phyloP scores from a whole-genome alignment of 2,888 invertebrate genomes.

The Noctua pronuba region DNA sequence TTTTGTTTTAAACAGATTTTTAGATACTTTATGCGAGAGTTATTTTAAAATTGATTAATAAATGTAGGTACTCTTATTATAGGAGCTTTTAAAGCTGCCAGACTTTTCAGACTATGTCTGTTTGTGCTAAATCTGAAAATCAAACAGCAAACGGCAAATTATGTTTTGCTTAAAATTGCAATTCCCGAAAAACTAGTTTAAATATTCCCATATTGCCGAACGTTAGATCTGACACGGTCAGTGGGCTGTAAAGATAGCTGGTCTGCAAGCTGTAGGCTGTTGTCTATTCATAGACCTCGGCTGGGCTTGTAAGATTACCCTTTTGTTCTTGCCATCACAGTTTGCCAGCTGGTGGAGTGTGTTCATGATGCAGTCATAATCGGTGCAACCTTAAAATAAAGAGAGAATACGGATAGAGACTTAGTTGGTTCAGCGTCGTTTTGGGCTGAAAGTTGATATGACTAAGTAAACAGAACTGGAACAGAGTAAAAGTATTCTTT shows the following conservation, averaged over 20 bases:
- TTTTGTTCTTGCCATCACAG: slow-evolving; percentile 54
- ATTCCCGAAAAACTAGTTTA: background rate
- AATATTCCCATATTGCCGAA: background rate
- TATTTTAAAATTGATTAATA: too few species aligned
- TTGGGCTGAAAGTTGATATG: background rate
- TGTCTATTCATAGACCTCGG: slow-evolving; percentile 44
- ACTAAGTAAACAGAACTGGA: background rate
- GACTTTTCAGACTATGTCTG: background rate
- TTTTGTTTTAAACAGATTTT: background rate
- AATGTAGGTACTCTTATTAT: background rate
- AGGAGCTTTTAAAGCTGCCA: background rate
- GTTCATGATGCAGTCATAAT: background rate
- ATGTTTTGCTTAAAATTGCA: background rate
- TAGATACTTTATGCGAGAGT: background rate
- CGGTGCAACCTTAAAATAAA: background rate
- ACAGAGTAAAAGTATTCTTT: background rate
- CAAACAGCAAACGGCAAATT: background rate
- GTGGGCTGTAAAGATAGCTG: slow-evolving; percentile 58
- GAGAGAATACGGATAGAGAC: background rate
- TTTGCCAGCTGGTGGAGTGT: background rate
- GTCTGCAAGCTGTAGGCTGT: background rate
- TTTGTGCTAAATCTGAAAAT: background rate
- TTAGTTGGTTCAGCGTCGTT: background rate
- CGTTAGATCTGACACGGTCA: slow-evolving; percentile 35
- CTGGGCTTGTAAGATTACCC: slow-evolving; percentile 59